Base-by-base conservation (phyloP, 2,797 vertebrate species). In the Pseudopleuronectes americanus region DNA sequence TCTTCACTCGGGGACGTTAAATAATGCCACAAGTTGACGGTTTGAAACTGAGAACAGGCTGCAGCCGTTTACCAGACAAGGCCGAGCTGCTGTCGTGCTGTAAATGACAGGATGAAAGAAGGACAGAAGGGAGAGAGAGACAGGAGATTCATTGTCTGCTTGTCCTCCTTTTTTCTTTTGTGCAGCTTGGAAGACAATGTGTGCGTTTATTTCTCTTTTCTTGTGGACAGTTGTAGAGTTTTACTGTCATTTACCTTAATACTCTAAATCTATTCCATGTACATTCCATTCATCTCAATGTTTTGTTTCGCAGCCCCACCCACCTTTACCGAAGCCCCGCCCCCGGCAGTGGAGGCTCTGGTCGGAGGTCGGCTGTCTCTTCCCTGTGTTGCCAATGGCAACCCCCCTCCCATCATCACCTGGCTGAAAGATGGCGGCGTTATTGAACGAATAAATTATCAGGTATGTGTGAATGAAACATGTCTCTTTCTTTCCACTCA, bases 351-450 rank as follows among this genome's bases (percentile, higher is more conserved):
- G 14, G 96, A 99, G 81, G 93, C 93, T 23, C 84, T 92, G 54
- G 91, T 94, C 33, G 94, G 85, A 64, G 91, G 91, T 63, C 52
- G 84, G 0, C 72, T 97, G 26, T 93, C 90, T 6, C 92, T 99
- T 28, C 80, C 87, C 49, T 99, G 98, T 66, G 90, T 87, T 3
- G 96, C 95, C 24, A 80, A 48, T 0, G 98, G 97, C 72, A 97
- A 95, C 86, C 98, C 98, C 0, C 81, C 87, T 33, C 98, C 97
- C 0, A 79, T 79, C 3, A 89, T 99, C 73, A 92, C 91, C 67
- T 99, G 97, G 98, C 90, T 93, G 68, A 95, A 96, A 79, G 93
- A 94, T 3, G 94, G 93, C 54, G 74, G 54, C 52, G 79, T 89
- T 5, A 80, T 97, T 38, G 87, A 80, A 64, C 85, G 62, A 38